Base-by-base conservation (phyloP, 2,888 invertebrate genomes). In the Heliconius sara region DNA sequence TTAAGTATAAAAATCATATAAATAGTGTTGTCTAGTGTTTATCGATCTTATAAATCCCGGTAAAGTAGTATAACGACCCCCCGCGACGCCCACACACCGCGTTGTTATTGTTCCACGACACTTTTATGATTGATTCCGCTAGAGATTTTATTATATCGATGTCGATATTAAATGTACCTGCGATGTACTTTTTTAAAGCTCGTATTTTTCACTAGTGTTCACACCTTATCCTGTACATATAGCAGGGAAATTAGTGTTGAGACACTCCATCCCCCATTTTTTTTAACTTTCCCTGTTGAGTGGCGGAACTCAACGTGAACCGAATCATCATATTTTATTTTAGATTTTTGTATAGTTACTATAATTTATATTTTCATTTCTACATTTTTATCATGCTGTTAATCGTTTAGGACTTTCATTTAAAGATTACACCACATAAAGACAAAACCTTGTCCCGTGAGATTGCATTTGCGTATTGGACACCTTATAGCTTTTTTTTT, bases 121-220 rank as follows among this genome's bases (percentile, higher is more conserved):
- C 86, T 88, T 92, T 92, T 93, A 92, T 92, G 92, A 94, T 92
- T 90, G 92, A 94, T 92, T 91, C 90, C 87, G 86, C 85, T 91
- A 93, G 93, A 85, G 93, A 88, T 85, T 85, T 84, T 84, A 79
- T 83, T 79, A 81, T 87, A 84, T 86, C 86, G 85, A 85, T 85
- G 71, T 73, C 60, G 66, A 67, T 60, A 52, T 67, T 60, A 39
- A 70, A 27, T 39, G 13, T 57, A 25, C n/a, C n/a, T n/a, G 60
- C 7, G 52, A 19, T 52, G 52, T 19, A 52, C 7, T 19, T 52
- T n/a, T 19, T 60, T n/a, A 60, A 47, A 60, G 22, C 3, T 60
- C 3, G 22, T 60, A 0, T 9, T 60, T 60, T 60, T 60, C 10
- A 52, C 2, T 52, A 3, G 19, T 9, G 3, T 60, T 60, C 9